These are phyloP conservation scores for Pangasius macronema DNA, from an alignment of 2,797 vertebrate genomes.

Conservation along the genomic window DNA sequence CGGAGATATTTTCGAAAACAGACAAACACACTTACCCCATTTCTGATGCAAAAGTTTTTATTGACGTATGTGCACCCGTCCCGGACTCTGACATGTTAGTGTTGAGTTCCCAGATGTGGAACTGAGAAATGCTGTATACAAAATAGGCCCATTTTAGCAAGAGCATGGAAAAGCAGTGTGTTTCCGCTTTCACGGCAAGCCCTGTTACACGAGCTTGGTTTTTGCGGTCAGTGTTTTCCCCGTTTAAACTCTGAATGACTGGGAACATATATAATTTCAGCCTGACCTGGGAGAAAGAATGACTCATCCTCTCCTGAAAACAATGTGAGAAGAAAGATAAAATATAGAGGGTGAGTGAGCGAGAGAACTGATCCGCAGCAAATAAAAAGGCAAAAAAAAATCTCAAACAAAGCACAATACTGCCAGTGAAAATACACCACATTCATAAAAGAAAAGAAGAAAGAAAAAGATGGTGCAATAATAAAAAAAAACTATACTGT, in stretches of 20 bases:
- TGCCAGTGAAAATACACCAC: not conserved
- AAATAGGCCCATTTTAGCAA: not conserved
- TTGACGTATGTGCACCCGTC: too few species aligned
- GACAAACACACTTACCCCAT: too few species aligned
- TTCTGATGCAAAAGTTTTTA: too few species aligned
- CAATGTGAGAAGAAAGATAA: slow-evolving; percentile 1
- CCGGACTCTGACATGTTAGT: too few species aligned
- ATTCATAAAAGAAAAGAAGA: not conserved
- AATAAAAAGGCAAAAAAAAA: not conserved
- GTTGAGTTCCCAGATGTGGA: not conserved
- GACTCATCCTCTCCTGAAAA: slow-evolving; percentile 34
- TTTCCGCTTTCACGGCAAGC: not conserved
- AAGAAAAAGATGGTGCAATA: not conserved
- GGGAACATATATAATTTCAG: slow-evolving; percentile 24
- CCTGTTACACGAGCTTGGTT: not conserved
- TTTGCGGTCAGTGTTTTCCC: slow-evolving; percentile 4
- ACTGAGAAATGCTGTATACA: not conserved
- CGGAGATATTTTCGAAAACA: not conserved
- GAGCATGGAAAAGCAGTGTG: not conserved
- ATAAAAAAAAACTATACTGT: not conserved
- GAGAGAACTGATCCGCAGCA: slow-evolving; percentile 1
- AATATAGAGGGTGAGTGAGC: not conserved
- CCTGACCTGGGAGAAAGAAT: slow-evolving; percentile 26
- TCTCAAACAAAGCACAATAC: not conserved
- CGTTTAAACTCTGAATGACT: slow-evolving; percentile 10